Conservation (phyloP, 2,797 vertebrate species). For the Coranthus polyacanthus region DNA sequence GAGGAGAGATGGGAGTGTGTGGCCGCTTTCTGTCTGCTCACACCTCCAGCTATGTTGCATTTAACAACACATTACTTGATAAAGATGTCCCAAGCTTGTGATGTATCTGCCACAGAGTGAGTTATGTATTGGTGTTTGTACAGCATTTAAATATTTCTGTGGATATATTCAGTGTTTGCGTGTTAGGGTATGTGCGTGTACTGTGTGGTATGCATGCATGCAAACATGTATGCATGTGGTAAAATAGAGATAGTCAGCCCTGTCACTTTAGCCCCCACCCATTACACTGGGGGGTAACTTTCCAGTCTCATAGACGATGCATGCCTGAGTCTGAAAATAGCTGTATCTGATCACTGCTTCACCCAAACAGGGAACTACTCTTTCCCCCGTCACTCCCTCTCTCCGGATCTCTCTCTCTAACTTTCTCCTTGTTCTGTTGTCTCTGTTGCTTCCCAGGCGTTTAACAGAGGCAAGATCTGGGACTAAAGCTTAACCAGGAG, state of each 20-base stretch:
- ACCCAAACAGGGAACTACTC: constrained; percentile 81
- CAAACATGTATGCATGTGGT: constrained; percentile 61
- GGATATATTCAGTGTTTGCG: constrained; percentile 15
- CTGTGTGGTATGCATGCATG: constrained; percentile 51
- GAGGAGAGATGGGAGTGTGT: constrained; percentile 26
- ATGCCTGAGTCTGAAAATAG: constrained; percentile 91
- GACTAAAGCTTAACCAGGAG: constrained; percentile 77
- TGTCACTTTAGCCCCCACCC: constrained; percentile 79
- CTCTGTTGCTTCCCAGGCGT: constrained; percentile 71
- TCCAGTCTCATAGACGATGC: constrained; percentile 84
- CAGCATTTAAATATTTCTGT: constrained; percentile 4
- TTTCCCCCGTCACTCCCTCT: constrained; percentile 74
- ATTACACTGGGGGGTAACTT: constrained; percentile 78
- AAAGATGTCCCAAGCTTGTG: constrained; percentile 39
- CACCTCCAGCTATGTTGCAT: not conserved
- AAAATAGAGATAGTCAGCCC: constrained; percentile 77
- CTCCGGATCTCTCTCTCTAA: constrained; percentile 60
- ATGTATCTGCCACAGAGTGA: not conserved
- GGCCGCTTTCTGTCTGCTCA: constrained; percentile 21
- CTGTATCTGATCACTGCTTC: constrained; percentile 85
- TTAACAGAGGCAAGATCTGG: constrained; percentile 65
- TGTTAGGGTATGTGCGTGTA: constrained; percentile 20
- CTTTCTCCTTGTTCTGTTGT: constrained; percentile 76
- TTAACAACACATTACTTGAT: constrained; percentile 14
- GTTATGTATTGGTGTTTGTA: constrained; percentile 4